Evolutionary conservation across 2,797 vertebrate species (phyloP), one percentile per base, ranked within the genome.

Genomic region (Leptoclinus maculatus): DNA sequence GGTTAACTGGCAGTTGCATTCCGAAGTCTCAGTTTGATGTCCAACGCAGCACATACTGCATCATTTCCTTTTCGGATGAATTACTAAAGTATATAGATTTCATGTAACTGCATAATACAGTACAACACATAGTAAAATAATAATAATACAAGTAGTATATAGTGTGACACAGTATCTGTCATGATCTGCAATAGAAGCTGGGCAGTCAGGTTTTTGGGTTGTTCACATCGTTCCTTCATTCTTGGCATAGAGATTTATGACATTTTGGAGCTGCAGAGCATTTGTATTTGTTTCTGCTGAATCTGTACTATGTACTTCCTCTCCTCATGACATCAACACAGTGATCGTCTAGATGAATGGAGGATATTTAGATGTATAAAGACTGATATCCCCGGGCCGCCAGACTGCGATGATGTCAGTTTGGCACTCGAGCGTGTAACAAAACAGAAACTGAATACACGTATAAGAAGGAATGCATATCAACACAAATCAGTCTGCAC

Each of bases 281-380:
- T 62, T 78, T 72, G 71, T 79, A 82, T 82, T 79, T 32, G 51
- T 79, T 85, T 79, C 71, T 82, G 85, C 81, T 82, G 79, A 89
- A 80, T 87, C 65, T 70, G 80, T 56, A 71, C 65, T 84, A 79
- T 85, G 85, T 78, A 79, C 68, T 59, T 56, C 65, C 82, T 71
- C 25, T 41, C 73, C 72, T 79, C 62, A 58, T 88, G 79, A 80
- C 78, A 86, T 87, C 84, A 85, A 53, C 0, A 7, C 76, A 74
- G 41, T 36, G 78, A 71, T 65, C 78, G 80, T 75, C 64, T 43
- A 38, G 10, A 56, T 58, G 66, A 71, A 74, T 29, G 53, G 74
- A 79, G 74, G 75, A 79, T 75, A 79, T 81, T 84, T 79, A 66
- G 74, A 38, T 49, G 75, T 47, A 72, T 75, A 86, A 83, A 82